phyloP scores from a whole-genome alignment of 2,888 invertebrate species.

The Thera britannica region DNA sequence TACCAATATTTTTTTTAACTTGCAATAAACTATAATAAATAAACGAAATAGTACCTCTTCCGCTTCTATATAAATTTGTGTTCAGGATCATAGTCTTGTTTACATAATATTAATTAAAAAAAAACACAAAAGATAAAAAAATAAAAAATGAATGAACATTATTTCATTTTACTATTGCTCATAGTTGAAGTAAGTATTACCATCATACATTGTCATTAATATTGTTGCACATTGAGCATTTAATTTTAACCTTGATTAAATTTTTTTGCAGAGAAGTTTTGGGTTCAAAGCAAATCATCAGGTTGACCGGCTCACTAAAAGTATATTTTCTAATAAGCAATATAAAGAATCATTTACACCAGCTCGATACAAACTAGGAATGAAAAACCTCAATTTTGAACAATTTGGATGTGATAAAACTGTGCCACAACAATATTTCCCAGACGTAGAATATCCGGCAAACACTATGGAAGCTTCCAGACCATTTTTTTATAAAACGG shows the following conservation, averaged over 20 bases:
- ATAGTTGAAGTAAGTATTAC: constrained; percentile 29
- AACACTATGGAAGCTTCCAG: constrained; percentile 56
- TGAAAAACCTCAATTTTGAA: constrained; percentile 38
- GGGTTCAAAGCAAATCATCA: constrained; percentile 40
- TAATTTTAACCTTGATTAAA: not conserved
- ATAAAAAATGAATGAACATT: constrained; percentile 23
- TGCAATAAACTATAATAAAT: constrained; percentile 31
- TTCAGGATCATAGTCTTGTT: not conserved
- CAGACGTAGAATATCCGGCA: constrained; percentile 56
- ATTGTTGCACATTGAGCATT: not conserved
- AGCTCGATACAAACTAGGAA: constrained; percentile 43
- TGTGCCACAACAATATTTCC: constrained; percentile 49
- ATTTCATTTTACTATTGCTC: constrained; percentile 26
- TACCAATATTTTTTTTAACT: constrained; percentile 12
- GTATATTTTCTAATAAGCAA: constrained; percentile 41
- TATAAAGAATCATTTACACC: constrained; percentile 41
- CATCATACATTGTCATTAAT: not conserved
- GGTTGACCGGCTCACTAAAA: constrained; percentile 31
- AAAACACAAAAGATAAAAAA: not conserved
- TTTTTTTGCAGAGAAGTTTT: constrained; percentile 43
- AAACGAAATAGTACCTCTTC: constrained; percentile 7
- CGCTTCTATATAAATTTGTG: constrained; percentile 6
- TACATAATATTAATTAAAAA: not conserved
- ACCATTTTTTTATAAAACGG: constrained; percentile 59
- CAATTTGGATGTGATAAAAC: constrained; percentile 30